Evolutionary conservation across 2,113 vertebrate species (phyloP).

Genomic region (Rhagologus leucostigma): DNA sequence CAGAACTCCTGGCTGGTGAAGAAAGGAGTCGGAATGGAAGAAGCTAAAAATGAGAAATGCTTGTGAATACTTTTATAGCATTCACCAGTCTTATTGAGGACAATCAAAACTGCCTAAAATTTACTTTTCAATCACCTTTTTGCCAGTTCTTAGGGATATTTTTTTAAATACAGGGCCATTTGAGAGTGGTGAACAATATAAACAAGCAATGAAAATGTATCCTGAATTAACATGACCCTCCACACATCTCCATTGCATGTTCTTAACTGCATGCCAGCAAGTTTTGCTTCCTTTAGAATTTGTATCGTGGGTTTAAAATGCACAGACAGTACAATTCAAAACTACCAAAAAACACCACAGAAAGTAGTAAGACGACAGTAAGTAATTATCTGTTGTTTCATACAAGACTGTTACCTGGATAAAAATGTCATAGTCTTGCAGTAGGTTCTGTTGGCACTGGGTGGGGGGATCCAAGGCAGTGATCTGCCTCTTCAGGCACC

Average conservation of each 20-base stretch:
- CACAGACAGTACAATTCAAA: not conserved
- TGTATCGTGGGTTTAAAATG: not conserved
- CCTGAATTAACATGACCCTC: not conserved
- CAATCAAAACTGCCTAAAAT: not conserved
- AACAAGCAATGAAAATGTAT: not conserved
- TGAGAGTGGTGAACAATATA: not conserved
- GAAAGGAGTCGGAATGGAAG: not conserved
- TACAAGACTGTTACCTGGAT: not conserved
- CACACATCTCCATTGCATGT: not conserved
- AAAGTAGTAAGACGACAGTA: not conserved
- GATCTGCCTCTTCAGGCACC: not conserved
- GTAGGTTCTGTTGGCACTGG: not conserved
- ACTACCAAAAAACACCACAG: not conserved
- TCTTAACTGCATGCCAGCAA: not conserved
- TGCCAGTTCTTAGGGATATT: not conserved
- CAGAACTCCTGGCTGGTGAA: not conserved
- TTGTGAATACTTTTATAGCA: not conserved
- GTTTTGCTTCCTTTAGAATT: not conserved
- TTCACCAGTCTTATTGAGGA: not conserved
- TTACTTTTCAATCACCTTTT: not conserved
- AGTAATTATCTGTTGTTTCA: not conserved
- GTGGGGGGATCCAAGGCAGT: not conserved
- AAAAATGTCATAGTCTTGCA: not conserved
- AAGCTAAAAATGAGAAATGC: not conserved
- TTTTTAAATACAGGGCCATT: not conserved